Percentiles rank a stretch among this genome's conserved stretches.
These are phyloP conservation scores for Cataglyphis cursor DNA, from an alignment of 2,888 invertebrate species.

Conservation along the genomic window DNA sequence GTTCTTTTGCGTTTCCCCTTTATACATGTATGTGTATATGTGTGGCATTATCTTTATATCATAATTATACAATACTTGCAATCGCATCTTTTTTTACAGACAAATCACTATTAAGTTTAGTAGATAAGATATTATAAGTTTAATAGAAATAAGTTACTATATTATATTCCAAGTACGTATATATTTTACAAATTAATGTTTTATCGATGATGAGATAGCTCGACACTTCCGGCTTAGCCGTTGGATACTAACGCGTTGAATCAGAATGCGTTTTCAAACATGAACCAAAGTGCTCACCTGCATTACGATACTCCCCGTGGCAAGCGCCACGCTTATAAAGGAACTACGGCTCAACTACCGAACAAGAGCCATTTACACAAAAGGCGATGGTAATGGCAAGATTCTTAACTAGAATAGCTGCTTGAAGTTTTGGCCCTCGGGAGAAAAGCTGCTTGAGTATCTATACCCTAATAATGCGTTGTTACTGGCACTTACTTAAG, in stretches of 20 bases:
- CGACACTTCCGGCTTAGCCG: slow-evolving; percentile 49
- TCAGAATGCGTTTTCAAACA: slow-evolving; percentile 72
- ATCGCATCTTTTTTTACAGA: slow-evolving; percentile 11
- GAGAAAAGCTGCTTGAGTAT: slow-evolving; percentile 61
- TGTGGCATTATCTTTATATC: background rate
- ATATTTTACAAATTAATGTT: slow-evolving; percentile 56
- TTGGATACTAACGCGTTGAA: slow-evolving; percentile 69
- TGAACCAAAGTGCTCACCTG: slow-evolving; percentile 66
- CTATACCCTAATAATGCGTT: slow-evolving; percentile 57
- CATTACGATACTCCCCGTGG: slow-evolving; percentile 62
- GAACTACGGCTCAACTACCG: slow-evolving; percentile 72
- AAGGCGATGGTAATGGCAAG: slow-evolving; percentile 69
- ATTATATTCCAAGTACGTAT: slow-evolving; percentile 10
- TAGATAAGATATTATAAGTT: too few relatives aligned
- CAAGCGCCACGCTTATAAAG: slow-evolving; percentile 71
- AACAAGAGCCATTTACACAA: slow-evolving; percentile 80
- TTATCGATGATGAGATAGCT: slow-evolving; percentile 53
- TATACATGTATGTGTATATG: background rate
- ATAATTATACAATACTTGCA: background rate
- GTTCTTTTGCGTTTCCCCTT: background rate
- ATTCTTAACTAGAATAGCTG: slow-evolving; percentile 53
- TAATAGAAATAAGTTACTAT: too few relatives aligned
- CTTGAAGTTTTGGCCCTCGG: slow-evolving; percentile 57
- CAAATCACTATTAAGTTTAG: background rate
- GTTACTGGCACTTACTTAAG: slow-evolving; percentile 48